These are phyloP conservation scores for Saxidomus purpurata DNA, from an alignment of 1,140 invertebrate genomes.

Conservation along the genomic window DNA sequence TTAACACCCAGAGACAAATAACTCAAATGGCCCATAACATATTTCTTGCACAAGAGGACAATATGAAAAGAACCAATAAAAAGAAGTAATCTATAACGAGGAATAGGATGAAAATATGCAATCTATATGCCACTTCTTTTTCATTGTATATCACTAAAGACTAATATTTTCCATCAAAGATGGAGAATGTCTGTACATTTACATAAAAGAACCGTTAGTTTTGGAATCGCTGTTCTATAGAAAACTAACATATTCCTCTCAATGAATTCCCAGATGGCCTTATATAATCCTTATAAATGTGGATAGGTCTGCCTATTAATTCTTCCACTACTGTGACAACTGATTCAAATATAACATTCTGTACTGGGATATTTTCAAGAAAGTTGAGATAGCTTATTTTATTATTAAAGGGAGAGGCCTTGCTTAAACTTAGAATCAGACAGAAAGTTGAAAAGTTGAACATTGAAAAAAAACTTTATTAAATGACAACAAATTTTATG, in stretches of 20 bases:
- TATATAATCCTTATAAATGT: background rate
- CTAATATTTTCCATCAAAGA: conserved; percentile 28
- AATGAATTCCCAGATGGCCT: conserved; percentile 8
- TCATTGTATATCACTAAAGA: conserved; percentile 3
- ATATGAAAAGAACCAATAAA: background rate
- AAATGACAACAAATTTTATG: no score
- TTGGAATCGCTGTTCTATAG: background rate
- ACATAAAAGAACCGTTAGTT: conserved; percentile 2
- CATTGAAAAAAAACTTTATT: no score
- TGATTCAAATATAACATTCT: background rate
- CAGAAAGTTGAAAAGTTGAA: no score
- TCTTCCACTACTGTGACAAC: background rate
- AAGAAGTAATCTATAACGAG: background rate
- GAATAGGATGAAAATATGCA: conserved; percentile 12
- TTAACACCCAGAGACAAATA: background rate
- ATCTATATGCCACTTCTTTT: background rate
- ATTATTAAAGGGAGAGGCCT: no score
- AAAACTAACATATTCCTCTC: background rate
- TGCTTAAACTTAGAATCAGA: no score
- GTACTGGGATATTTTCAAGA: no score
- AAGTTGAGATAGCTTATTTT: no score
- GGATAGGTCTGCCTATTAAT: background rate
- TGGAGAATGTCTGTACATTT: conserved; percentile 14
- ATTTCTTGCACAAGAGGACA: background rate
- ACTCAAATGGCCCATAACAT: conserved; percentile 27